Base-by-base conservation (phyloP, 2,888 invertebrate species). In the Acanthosoma haemorrhoidale region DNA sequence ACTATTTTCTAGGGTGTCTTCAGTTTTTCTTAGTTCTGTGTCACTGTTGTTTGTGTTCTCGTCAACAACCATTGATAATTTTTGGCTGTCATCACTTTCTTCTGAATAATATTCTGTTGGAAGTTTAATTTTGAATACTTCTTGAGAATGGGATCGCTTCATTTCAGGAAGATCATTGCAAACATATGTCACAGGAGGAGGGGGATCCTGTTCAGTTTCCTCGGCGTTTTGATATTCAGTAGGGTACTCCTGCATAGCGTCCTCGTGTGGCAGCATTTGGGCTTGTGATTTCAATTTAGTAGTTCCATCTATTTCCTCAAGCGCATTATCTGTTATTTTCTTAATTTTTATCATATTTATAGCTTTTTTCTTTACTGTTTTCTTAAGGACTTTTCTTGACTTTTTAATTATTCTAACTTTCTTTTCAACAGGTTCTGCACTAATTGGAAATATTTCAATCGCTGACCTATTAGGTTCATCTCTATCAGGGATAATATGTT, bases 11-110 rank as follows among this genome's bases (percentile, higher is more conserved):
- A n/a, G n/a, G 11, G 2, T 36, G n/a, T 57, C 68, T 9, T 75
- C 75, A 72, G 76, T 76, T 58, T 75, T 76, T 69, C 78, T 76
- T 71, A 75, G 75, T 57, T 76, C 74, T 69, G 73, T 75, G 68
- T 80, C 77, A 74, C 80, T 79, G 74, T 81, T 81, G 72, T 78
- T 77, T n/a, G 69, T 41, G 31, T 64, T 73, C 70, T 79, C 79
- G 75, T 85, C 85, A 72, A 81, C 74, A 78, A 86, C 85, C 77
- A 84, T 82, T 58, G 84, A 84, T 71, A 85, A 78, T 78, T 86
- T 86, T 73, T 86, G 85, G 80, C 85, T 85, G 68, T 82, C 82
- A 78, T 86, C 86, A 80, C 85, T 86, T 73, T 84, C 85, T 69
- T 78, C 81, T 59, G 77, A 79, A 75, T 79, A 81, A 75, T 71